These are phyloP conservation scores for Empis stercorea DNA, from an alignment of 2,888 invertebrate species.

Conservation along the genomic window DNA sequence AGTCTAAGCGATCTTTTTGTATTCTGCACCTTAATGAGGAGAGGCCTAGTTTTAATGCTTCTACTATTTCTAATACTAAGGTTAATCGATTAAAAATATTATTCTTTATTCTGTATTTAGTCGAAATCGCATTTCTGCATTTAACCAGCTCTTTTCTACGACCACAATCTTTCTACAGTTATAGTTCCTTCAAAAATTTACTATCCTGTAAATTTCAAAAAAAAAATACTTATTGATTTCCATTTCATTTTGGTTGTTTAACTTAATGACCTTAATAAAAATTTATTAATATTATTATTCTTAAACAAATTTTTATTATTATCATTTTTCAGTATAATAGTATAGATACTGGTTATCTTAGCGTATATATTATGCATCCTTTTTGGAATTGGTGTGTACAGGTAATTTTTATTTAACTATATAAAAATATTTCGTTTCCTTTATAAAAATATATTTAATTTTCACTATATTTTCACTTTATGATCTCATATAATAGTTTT, in stretches of 20 bases:
- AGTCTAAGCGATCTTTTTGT: too few relatives aligned
- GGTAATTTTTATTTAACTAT: constrained; percentile 44
- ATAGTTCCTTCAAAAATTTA: too few relatives aligned
- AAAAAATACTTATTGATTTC: too few relatives aligned
- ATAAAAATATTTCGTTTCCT: neutral
- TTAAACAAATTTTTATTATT: constrained; percentile 22
- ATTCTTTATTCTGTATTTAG: too few relatives aligned
- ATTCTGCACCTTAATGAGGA: too few relatives aligned
- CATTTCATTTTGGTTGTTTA: neutral
- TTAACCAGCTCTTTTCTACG: too few relatives aligned
- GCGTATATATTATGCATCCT: constrained; percentile 97
- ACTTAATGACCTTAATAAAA: neutral
- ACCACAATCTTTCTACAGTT: too few relatives aligned
- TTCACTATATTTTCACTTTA: neutral
- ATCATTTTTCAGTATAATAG: constrained; percentile 89
- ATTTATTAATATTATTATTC: neutral
- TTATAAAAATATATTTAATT: neutral
- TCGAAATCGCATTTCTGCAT: too few relatives aligned
- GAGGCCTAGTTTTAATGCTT: too few relatives aligned
- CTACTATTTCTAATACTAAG: too few relatives aligned
- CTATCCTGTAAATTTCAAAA: too few relatives aligned
- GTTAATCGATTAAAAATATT: too few relatives aligned
- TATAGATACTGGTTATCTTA: constrained; percentile 87
- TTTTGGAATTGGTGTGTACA: constrained; percentile 97
- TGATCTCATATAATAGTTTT: constrained; percentile 50